These are phyloP conservation scores for Ectropis crepuscularia DNA, from an alignment of 2,888 invertebrate genomes.

Conservation along the genomic window DNA sequence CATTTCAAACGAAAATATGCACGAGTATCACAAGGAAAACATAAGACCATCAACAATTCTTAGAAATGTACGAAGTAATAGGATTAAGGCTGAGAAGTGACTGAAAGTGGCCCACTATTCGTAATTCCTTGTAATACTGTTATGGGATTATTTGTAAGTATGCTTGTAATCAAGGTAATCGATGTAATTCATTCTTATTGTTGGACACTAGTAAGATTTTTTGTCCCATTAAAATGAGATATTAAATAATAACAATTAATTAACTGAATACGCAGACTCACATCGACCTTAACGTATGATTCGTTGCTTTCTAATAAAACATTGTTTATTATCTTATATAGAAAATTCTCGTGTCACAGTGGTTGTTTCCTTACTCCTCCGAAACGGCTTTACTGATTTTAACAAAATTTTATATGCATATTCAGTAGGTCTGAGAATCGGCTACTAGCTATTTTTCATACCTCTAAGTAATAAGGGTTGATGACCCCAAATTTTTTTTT, in stretches of 20 bases:
- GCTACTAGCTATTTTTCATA: too few species aligned
- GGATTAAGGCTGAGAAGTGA: conserved; percentile 51
- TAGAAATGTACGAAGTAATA: conserved; percentile 46
- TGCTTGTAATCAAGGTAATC: conserved; percentile 47
- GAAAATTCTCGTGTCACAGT: too few species aligned
- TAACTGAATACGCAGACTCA: neutral
- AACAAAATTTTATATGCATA: too few species aligned
- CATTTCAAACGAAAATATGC: neutral
- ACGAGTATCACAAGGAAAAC: neutral
- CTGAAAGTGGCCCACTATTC: conserved; percentile 48
- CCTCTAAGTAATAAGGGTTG: too few species aligned
- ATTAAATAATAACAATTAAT: neutral
- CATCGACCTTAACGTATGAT: neutral
- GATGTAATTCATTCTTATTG: neutral
- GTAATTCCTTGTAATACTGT: conserved; percentile 58
- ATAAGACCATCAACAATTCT: conserved; percentile 33
- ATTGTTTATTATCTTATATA: conserved; percentile 11
- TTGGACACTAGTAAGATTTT: neutral
- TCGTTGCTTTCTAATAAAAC: conserved; percentile 14
- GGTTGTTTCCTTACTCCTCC: too few species aligned
- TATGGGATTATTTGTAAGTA: conserved; percentile 49
- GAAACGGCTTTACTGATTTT: too few species aligned
- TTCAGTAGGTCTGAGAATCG: too few species aligned
- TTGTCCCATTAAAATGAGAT: conserved; percentile 1
- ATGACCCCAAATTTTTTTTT: too few species aligned